phyloP scores from a whole-genome alignment of 2,888 invertebrate species.

The Macroteleia sp. region DNA sequence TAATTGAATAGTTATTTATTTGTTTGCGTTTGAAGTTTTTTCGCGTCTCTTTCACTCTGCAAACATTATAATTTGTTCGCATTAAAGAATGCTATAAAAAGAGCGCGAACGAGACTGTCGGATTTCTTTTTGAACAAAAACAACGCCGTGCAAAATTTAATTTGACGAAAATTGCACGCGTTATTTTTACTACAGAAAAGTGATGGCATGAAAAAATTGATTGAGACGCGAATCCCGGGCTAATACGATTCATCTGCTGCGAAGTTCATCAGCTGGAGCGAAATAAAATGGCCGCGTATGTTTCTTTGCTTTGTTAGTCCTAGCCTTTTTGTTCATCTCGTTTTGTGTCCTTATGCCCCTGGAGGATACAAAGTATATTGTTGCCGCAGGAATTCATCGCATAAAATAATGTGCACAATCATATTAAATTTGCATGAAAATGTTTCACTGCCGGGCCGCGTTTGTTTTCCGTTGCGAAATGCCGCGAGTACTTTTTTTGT shows the following conservation, averaged over 20 bases:
- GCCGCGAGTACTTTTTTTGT: constrained; percentile 5
- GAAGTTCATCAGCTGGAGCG: constrained; percentile 44
- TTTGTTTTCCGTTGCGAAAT: constrained; percentile 34
- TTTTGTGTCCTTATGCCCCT: constrained; percentile 26
- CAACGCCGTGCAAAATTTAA: constrained; percentile 1
- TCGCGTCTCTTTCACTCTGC: too few relatives aligned
- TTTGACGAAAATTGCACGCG: constrained; percentile 6
- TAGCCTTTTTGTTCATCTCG: constrained; percentile 18
- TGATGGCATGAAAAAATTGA: constrained; percentile 17
- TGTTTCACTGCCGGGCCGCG: constrained; percentile 38
- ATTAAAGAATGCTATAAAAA: too few relatives aligned
- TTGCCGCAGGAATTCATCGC: constrained; percentile 47
- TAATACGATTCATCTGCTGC: constrained; percentile 46
- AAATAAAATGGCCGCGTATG: constrained; percentile 46
- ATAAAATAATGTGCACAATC: constrained; percentile 55
- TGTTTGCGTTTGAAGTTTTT: too few relatives aligned
- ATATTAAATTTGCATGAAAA: constrained; percentile 59
- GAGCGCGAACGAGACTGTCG: too few relatives aligned
- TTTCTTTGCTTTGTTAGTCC: constrained; percentile 43
- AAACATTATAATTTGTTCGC: too few relatives aligned
- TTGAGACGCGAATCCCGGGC: constrained; percentile 24
- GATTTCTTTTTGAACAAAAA: too few relatives aligned
- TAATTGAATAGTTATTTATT: too few relatives aligned
- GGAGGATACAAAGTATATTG: constrained; percentile 26
- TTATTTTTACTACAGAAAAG: constrained; percentile 11